Evolutionary conservation across 2,888 invertebrate genomes (phyloP), one percentile per base, ranked within the genome.

Genomic region (Sericinus montela): DNA sequence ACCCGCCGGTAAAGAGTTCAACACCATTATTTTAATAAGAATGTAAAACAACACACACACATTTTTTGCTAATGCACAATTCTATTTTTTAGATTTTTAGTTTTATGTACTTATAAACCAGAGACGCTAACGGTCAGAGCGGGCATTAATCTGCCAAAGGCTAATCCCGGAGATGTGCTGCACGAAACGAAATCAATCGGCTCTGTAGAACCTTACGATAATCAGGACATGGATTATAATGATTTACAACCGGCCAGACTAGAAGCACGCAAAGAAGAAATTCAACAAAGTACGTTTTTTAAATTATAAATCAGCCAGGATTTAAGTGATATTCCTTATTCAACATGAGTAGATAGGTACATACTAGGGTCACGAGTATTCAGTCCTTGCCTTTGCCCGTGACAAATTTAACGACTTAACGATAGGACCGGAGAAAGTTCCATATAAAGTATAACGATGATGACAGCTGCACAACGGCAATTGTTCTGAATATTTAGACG

Each of bases 61-160:
- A 2, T 19, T 19, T 19, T 2, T 19, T 5, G 2, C 3, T 19
- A 19, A 2, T 3, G 19, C 5, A 19, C 5, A 3, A 19, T 25
- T 25, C 7, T 8, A 25, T 25, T 74, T 75, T n/a, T 11, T 67
- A 91, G 95, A 58, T 95, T 95, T 69, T 85, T 95, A 45, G 95
- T 95, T 1, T 90, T 95, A 10, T 95, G 95, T 68, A 93, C 94
- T 28, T 95, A 94, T 70, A 94, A 95, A 65, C 95, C 95, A 1
- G 95, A 95, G 70, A 94, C 94, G 23, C 89, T 95, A 65, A 95
- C 95, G 0, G 94, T 95, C 7, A 89, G 95, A 58, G 95, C 95
- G 23, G 95, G 95, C 65, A 92, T 94, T 63, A 93, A 92, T 56
- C 80, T 94, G 51, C 94, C 94, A 0, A 91, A 92, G 54, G 89